A percentile compares a stretch with the other conserved stretches of the same genome.
Evolutionary conservation across 2,113 vertebrate genomes (phyloP).

Genomic region (Pleuronectes platessa): DNA sequence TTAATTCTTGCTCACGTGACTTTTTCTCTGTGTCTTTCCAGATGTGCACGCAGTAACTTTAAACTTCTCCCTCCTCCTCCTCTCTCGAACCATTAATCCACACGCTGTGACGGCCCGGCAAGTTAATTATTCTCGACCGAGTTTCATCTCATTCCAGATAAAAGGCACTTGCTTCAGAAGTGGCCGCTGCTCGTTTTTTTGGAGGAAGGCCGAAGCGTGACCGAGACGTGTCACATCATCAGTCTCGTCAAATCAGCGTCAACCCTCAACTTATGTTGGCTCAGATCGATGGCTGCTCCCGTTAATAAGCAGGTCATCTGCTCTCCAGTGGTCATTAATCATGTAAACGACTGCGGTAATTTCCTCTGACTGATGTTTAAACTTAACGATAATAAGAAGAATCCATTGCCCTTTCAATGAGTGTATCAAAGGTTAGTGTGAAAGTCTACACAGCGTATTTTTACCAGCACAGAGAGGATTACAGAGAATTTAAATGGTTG

Average conservation of each 20-base stretch:
- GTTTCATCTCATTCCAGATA: conserved; percentile 59
- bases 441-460: background rate
- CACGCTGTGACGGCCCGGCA: conserved; percentile 3
- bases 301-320: conserved; percentile 69
- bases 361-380: conserved; percentile 68
- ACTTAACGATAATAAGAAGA: conserved; percentile 63
- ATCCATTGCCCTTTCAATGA: conserved; percentile 64
- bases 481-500: conserved; percentile 27
- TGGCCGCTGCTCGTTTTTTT: conserved; percentile 33
- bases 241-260: conserved; percentile 70
- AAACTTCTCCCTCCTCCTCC: conserved; percentile 7
- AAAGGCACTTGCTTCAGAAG: conserved; percentile 61
- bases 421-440: conserved; percentile 48
- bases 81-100: conserved; percentile 55
- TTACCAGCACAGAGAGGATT: conserved; percentile 11
- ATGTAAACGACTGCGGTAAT: conserved; percentile 72
- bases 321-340: conserved; percentile 70
- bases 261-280: conserved; percentile 51
- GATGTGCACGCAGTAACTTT: conserved; percentile 54
- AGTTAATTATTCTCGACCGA: conserved; percentile 63
- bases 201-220: conserved; percentile 57
- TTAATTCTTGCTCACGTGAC: conserved; percentile 37
- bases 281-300: conserved; percentile 69
- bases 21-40: conserved; percentile 53
- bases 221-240: conserved; percentile 61